Evolutionary conservation across 2,113 vertebrate species (phyloP), one percentile per base, ranked within the genome.

Genomic region (Phylloscopus trochilus): DNA sequence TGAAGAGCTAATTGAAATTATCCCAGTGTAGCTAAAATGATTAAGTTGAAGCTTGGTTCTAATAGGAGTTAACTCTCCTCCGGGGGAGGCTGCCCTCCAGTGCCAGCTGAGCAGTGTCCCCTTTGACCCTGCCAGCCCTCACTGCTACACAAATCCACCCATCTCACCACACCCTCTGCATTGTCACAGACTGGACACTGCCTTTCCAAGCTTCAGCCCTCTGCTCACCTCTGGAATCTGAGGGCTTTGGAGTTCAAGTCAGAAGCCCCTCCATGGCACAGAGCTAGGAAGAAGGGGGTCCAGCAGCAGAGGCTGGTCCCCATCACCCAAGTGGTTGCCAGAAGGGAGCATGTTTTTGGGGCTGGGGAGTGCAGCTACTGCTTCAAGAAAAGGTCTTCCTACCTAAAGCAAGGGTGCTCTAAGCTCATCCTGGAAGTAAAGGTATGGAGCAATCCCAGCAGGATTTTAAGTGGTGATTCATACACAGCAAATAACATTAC

Each of bases 1-100:
- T n/a, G 80, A 80, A 59, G 28, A 95, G 75, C 83, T 96, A 90
- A 97, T 92, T 93, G 66, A 95, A 90, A 92, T 92, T 58, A 88
- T 84, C 69, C 80, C 76, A 80, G 20, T 35, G 49, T 46, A 76
- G 62, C 68, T 92, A 60, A 91, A 92, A 94, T 82, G 86, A 96
- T 89, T 79, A 95, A 62, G 51, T 44, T 58, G 62, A 73, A 88
- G 39, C 47, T 92, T 67, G 70, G n/a, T 59, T 77, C 55, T 93
- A 60, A 87, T 84, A 78, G 51, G 31, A 94, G 55, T 27, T 91
- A 91, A 89, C 87, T 74, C 73, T 87, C 72, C 64, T 81, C 56
- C 0, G 0, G 64, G 74, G 47, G 68, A 87, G 35, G 67, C 67
- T 91, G 72, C 69, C 94, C 89, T 90, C 51, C 47, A 89, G 90